Conservation (phyloP, 2,113 vertebrate genomes). For the Pithys albifrons region DNA sequence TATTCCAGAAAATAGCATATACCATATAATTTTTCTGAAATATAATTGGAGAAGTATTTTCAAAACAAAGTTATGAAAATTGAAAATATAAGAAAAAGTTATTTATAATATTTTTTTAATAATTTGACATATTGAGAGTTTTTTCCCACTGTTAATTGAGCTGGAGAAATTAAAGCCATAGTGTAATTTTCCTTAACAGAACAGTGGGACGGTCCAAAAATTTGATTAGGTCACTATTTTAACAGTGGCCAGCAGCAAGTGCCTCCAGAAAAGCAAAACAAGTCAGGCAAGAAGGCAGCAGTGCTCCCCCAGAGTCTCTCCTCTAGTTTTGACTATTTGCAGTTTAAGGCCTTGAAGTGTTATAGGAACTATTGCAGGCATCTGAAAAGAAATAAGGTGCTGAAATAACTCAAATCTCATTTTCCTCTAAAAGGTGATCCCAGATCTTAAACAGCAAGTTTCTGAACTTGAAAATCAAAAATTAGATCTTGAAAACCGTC, state of each 20-base stretch:
- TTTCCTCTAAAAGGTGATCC: slow-evolving; percentile 81
- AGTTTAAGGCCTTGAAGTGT: neutral
- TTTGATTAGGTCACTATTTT: neutral
- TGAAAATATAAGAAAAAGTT: neutral
- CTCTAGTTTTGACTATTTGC: neutral
- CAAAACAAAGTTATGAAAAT: neutral
- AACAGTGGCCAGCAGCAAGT: neutral
- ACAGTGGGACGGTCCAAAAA: neutral
- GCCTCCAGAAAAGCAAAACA: neutral
- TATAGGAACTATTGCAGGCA: neutral
- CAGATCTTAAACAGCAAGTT: slow-evolving; percentile 87
- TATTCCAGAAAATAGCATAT: neutral
- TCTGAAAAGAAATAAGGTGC: neutral
- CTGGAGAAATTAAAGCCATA: neutral
- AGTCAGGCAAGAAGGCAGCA: neutral
- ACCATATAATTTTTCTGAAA: neutral
- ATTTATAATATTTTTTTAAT: neutral
- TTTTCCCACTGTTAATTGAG: neutral
- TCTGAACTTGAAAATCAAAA: slow-evolving; percentile 90
- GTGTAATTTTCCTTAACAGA: neutral
- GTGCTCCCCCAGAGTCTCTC: neutral
- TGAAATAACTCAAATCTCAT: neutral
- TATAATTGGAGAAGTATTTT: neutral
- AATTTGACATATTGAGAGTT: neutral
- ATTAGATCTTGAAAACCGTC: slow-evolving; percentile 81